A percentile compares a stretch with the other conserved stretches of the same genome.
Evolutionary conservation across 2,113 vertebrate species (phyloP).

Genomic region (Tylochromis polylepis): DNA sequence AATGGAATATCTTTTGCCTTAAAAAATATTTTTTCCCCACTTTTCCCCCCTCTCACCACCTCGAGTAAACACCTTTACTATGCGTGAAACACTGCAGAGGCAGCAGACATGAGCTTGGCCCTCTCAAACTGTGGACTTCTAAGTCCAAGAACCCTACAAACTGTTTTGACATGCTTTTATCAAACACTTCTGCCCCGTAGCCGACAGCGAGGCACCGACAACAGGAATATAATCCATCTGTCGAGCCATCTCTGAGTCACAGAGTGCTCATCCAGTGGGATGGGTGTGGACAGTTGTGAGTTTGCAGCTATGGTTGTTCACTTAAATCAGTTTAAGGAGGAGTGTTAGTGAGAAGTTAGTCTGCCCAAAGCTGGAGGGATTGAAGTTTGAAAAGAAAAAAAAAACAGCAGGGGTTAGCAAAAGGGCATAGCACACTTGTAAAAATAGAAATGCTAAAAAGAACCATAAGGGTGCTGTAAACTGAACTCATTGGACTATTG

Average conservation of each 20-base stretch:
- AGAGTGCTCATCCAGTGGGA: slow-evolving; percentile 12
- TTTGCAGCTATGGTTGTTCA: slow-evolving; percentile 26
- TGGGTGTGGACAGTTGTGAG: slow-evolving; percentile 5
- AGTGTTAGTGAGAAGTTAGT: slow-evolving; percentile 10
- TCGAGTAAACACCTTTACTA: background rate
- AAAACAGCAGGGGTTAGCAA: background rate
- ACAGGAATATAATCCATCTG: slow-evolving; percentile 52
- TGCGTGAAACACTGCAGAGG: background rate
- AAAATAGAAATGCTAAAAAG: background rate
- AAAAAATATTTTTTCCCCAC: background rate
- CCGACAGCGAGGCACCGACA: slow-evolving; percentile 1
- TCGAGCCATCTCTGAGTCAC: slow-evolving; percentile 39
- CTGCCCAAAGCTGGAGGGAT: slow-evolving; percentile 5
- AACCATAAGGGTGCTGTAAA: background rate
- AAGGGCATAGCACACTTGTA: background rate
- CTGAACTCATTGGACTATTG: background rate
- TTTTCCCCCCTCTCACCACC: background rate
- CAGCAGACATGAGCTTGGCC: slow-evolving; percentile 1
- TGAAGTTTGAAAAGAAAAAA: background rate
- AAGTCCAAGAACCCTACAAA: slow-evolving; percentile 6
- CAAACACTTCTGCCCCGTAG: slow-evolving; percentile 18
- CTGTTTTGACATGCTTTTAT: slow-evolving; percentile 42
- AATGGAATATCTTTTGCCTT: background rate
- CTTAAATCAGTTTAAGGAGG: slow-evolving; percentile 15
- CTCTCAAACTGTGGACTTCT: background rate